Base-by-base conservation (phyloP, 2,113 vertebrate species). In the Ictalurus furcatus region DNA sequence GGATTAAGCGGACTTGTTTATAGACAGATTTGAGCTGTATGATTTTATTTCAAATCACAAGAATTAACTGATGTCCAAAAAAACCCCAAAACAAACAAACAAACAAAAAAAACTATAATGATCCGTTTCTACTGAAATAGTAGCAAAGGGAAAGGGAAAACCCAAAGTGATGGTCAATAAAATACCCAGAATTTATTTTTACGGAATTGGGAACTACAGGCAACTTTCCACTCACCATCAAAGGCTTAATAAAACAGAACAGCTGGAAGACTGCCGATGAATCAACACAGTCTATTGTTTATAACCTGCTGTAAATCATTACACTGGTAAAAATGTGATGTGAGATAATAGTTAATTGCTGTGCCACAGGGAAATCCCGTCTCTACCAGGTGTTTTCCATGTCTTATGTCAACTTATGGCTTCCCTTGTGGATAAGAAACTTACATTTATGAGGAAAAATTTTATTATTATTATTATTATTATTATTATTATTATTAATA, bases 271-370 rank as follows among this genome's bases (percentile, higher is more conserved):
- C 63, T 4, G 25, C 17, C 2, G 9, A 17, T 61, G 65, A 84
- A 48, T 73, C 34, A 84, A 61, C 54, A 59, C 48, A 13, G 83
- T 54, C 30, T 86, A 37, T 34, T 71, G 61, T 89, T 85, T 69
- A 67, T 21, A 79, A 71, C 48, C 40, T 65, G 63, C 48, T 79
- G 59, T 85, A 69, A 89, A 89, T 67, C 61, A 89, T 85, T 89
- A 25, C 37, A 23, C 52, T 65, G 71, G 21, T 69, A 80, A 16
- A 48, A 85, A 85, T 44, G 73, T 80, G 61, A 13, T 61, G 28
- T 13, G 30, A 82, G 67, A 40, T 85, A 69, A 79, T 19, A 40
- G 61, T 48, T 85, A n/a, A 65, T n/a, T 73, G 58, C 71, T 34
- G 56, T n/a, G 67, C 76, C 71, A 58, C 21, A 79, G 59, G 74